Evolutionary conservation across 2,113 vertebrate genomes (phyloP), one percentile per base, ranked within the genome.

Genomic region (Motacilla alba): DNA sequence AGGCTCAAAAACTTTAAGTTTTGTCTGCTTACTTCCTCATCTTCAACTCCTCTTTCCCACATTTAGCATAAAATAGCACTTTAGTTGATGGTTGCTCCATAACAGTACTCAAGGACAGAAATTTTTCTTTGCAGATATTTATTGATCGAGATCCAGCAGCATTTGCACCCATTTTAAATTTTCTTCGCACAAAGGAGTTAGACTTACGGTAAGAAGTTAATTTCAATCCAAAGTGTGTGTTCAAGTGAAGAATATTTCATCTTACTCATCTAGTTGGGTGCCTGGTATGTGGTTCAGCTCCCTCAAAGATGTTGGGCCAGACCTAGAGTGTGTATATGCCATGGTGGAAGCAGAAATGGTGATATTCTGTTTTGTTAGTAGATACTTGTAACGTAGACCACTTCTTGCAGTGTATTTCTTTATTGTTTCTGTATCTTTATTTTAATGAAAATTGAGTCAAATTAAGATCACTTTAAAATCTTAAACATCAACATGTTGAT

Each of bases 161-260:
- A 49, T 99, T 99, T 98, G 99, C 99, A 95, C 99, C 99, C 76
- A 99, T 99, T 98, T 97, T 99, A 97, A 99, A 99, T 98, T 99
- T 99, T 96, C 99, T 99, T 95, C 98, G 99, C 95, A 99, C 99
- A 87, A 99, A 99, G 97, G 99, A 99, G 92, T 97, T 99, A 95
- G 99, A 99, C 83, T 97, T 99, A 92, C 96, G 99, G 99, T 99
- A 98, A 98, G 97, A 90, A 86, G 26, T 52, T 63, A 2, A 35
- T 21, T 83, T 56, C 30, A 46, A 35, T 56, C 53, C 31, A 33
- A 56, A 56, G 8, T 33, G 53, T 33, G 31, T 33, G n/a, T 52
- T 81, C 26, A 68, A n/a, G 11, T 74, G 26, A 69, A 6, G 35
- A 50, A n/a, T 69, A n/a, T 26, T 82, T 39, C 28, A 17, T 72